Evolutionary conservation across 1,140 invertebrate genomes (phyloP).

Genomic region (Drosophila orena): DNA sequence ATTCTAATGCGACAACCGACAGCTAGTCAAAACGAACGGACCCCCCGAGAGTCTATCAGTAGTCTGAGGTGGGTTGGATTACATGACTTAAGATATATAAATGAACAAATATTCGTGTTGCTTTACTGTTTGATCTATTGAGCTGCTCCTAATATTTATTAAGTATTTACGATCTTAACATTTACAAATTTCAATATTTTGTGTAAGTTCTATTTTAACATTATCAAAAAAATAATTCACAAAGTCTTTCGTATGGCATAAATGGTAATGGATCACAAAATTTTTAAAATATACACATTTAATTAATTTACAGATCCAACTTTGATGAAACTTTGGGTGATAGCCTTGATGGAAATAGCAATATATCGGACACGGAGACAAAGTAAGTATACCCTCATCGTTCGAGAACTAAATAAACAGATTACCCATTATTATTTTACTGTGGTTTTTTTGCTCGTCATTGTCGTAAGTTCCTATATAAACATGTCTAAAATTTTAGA

Average conservation of each 20-base stretch:
- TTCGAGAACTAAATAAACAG: constrained; percentile 1
- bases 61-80: constrained; percentile 49
- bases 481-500: constrained; percentile 72
- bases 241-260: too few species aligned
- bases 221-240: too few species aligned
- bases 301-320: constrained; percentile 48
- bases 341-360: constrained; percentile 69
- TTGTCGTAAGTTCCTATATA: constrained; percentile 50
- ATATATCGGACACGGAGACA: constrained; percentile 56
- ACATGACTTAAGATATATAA: too few species aligned
- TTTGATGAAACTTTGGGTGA: constrained; percentile 71
- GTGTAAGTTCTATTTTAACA: too few species aligned
- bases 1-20: constrained; percentile 66
- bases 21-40: constrained; percentile 27
- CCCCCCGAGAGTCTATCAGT: constrained; percentile 52
- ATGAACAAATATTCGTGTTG: too few species aligned
- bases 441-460: constrained; percentile 14
- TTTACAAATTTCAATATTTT: too few species aligned
- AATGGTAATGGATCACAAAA: too few species aligned
- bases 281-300: too few species aligned
- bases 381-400: constrained; percentile 49
- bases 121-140: too few species aligned
- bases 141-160: not conserved
- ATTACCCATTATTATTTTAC: constrained; percentile 43
- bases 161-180: too few species aligned